Base-by-base conservation (phyloP, 2,113 vertebrate species). In the Antidorcas marsupialis region DNA sequence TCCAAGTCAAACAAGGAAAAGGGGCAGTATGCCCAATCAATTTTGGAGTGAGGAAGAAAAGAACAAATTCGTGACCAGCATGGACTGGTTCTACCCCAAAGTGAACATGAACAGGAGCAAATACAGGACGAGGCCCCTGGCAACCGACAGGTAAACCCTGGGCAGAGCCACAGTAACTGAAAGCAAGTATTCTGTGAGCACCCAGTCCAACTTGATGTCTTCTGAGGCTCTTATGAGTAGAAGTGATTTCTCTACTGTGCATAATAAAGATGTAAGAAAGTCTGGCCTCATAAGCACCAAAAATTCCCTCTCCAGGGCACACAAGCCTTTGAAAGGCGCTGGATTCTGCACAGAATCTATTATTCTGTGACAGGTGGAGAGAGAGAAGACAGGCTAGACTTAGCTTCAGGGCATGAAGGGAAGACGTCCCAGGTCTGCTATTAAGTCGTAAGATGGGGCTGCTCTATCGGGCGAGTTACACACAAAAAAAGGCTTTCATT, bases 331-430 rank as follows among this genome's bases (percentile, higher is more conserved):
- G 43, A 79, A 55, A 88, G 45, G 5, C 89, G 84, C 36, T 76
- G 89, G 79, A 84, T 95, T 96, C 87, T 94, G 43, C 92, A 93
- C 94, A 91, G 84, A 90, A 47, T 89, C 96, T 93, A 94, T 97
- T 97, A 96, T 91, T 96, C 85, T 17, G 28, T 97, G 97, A 96
- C 96, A 98, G 96, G 96, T 98, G 23, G 23, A 79, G 55, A 89
- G 88, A 47, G 88, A 71, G 89, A 82, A 92, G 96, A 71, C 94
- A 43, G 62, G 81, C 96, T 92, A 93, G 97, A 96, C 85, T 97
- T 91, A 78, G 92, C 95, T 97, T 97, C 90, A 74, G 94, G 94
- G 92, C 90, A 94, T 82, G 59, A 91, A 96, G 91, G 39, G 67
- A 96, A 94, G 15, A 39, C 57, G 33, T 81, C 87, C 88, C 76